These are phyloP conservation scores for Holotrichia oblita DNA, from an alignment of 1,140 invertebrate species.

Conservation along the genomic window DNA sequence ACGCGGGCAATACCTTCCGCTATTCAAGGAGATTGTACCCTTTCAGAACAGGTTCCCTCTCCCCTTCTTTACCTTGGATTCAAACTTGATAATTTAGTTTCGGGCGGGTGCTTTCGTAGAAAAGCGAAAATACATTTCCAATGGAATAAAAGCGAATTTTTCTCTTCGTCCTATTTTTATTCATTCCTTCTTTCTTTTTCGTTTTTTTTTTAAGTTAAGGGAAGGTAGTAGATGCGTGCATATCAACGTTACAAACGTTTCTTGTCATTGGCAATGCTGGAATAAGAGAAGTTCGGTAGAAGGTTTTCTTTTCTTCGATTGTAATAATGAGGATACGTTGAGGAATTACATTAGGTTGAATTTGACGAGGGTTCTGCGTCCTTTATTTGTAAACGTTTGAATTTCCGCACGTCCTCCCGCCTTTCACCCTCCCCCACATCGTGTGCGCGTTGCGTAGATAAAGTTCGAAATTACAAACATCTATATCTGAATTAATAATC, in stretches of 20 bases:
- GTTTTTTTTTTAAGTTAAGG: not conserved
- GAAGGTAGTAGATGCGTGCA: not conserved
- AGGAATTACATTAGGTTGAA: constrained; percentile 4
- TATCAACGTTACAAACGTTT: constrained; percentile 1
- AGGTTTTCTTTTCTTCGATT: not conserved
- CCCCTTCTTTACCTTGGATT: too few relatives aligned
- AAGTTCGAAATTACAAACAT: too few relatives aligned
- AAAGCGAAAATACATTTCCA: not conserved
- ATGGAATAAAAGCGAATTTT: not conserved
- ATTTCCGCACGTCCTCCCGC: too few relatives aligned
- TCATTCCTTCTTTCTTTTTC: not conserved
- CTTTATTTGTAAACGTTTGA: not conserved
- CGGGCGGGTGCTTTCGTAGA: not conserved
- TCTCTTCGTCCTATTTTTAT: not conserved
- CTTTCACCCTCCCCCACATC: too few relatives aligned
- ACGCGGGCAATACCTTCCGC: too few relatives aligned
- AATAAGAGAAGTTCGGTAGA: not conserved
- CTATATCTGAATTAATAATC: too few relatives aligned
- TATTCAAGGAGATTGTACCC: not conserved
- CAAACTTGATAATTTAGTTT: constrained; percentile 13
- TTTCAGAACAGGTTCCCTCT: not conserved
- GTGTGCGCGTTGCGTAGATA: too few relatives aligned
- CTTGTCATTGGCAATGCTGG: not conserved
- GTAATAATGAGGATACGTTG: not conserved
- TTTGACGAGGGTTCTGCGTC: not conserved